phyloP scores from a whole-genome alignment of 2,113 vertebrate genomes.

The Alces alces region DNA sequence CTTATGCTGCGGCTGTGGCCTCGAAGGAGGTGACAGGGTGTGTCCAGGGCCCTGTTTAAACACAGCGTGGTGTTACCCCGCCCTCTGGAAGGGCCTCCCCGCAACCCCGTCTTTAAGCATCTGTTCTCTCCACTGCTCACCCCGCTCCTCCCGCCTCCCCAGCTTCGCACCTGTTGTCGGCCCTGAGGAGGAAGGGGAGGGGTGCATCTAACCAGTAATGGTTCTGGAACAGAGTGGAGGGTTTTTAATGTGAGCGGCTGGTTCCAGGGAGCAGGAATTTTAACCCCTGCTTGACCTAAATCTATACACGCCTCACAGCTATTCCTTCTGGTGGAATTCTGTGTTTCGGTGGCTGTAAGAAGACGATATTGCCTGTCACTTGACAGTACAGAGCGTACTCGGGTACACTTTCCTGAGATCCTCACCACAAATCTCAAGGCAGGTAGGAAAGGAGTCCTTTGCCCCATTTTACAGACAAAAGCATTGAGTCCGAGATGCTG shows the following conservation, averaged over 20 bases:
- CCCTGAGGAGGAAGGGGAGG: neutral
- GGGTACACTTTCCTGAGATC: neutral
- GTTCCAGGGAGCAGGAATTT: neutral
- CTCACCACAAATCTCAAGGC: neutral
- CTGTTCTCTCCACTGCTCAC: neutral
- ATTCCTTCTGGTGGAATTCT: neutral
- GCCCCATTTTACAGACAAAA: neutral
- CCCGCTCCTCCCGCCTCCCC: neutral
- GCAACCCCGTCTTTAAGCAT: neutral
- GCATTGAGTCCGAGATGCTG: neutral
- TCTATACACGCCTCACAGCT: neutral
- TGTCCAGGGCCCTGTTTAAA: neutral
- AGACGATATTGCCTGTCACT: neutral
- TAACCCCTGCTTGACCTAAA: neutral
- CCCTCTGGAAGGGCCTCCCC: neutral
- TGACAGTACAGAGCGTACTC: neutral
- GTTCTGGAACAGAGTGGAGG: neutral
- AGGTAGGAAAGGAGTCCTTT: neutral
- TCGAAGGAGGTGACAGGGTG: accelerated
- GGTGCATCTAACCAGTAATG: neutral
- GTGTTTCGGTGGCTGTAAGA: neutral
- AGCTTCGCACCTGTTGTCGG: neutral
- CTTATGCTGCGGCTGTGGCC: neutral
- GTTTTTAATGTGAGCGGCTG: neutral
- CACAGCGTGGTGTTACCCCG: accelerated